A percentile compares a stretch with the other conserved stretches of the same genome.
Evolutionary conservation across 2,888 invertebrate genomes (phyloP).

Genomic region (Hydriomena furcata): DNA sequence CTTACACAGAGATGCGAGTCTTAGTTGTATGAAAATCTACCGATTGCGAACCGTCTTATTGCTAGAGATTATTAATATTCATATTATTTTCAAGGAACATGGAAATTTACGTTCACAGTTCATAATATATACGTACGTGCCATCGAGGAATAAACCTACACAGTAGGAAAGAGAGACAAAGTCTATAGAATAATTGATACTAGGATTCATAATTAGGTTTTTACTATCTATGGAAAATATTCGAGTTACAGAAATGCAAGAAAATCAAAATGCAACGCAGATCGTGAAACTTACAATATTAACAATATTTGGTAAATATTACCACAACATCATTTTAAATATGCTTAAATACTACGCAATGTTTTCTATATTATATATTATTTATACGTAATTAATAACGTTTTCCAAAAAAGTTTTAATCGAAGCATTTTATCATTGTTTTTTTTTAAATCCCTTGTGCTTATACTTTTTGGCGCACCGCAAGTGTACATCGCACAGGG

Average conservation of each 20-base stretch:
- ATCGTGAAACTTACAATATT: slow-evolving; percentile 17
- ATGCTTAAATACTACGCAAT: slow-evolving; percentile 55
- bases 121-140: slow-evolving; percentile 23
- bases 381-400: slow-evolving; percentile 39
- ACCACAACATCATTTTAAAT: slow-evolving; percentile 36
- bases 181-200: slow-evolving; percentile 31
- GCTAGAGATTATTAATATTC: slow-evolving; percentile 41
- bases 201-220: slow-evolving; percentile 32
- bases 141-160: slow-evolving; percentile 49
- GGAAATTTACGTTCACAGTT: slow-evolving; percentile 31
- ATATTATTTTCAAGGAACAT: slow-evolving; percentile 25
- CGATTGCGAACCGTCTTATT: slow-evolving; percentile 33
- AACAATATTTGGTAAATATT: slow-evolving; percentile 35
- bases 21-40: slow-evolving; percentile 26
- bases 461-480: slow-evolving; percentile 33
- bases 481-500: slow-evolving; percentile 35
- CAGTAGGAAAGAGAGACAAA: slow-evolving; percentile 58
- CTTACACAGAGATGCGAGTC: background rate
- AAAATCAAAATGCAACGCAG: slow-evolving; percentile 36
- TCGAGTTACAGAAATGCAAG: slow-evolving; percentile 48
- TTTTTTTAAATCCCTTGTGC: slow-evolving; percentile 46
- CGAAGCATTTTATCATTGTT: slow-evolving; percentile 55
- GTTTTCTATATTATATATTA: slow-evolving; percentile 38
- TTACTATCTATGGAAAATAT: slow-evolving; percentile 44
- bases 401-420: slow-evolving; percentile 42